phyloP scores from a whole-genome alignment of 2,888 invertebrate species.

The Morpho achilles region DNA sequence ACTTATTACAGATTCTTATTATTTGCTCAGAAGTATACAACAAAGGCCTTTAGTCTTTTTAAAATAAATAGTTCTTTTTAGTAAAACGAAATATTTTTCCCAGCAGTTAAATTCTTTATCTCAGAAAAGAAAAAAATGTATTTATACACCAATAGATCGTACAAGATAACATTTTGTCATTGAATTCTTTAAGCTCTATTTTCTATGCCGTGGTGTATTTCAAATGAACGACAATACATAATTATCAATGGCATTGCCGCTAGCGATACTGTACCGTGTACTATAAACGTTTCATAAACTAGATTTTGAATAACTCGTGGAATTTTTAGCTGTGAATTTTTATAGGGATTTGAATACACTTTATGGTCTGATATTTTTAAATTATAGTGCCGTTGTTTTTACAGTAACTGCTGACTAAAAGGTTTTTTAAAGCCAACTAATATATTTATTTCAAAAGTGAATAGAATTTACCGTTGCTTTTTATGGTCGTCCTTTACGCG shows the following conservation, averaged over 20 bases:
- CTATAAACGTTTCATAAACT: slow-evolving; percentile 8
- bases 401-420: not conserved
- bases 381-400: not conserved
- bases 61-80: slow-evolving; percentile 2
- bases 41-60: no score
- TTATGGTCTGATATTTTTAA: slow-evolving; percentile 13
- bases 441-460: no score
- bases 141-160: slow-evolving; percentile 12
- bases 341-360: slow-evolving; percentile 12
- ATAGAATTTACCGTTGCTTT: not conserved
- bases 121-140: slow-evolving; percentile 14
- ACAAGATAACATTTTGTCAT: slow-evolving; percentile 14
- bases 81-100: no score
- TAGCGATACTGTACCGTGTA: slow-evolving; percentile 21
- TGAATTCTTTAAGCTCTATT: slow-evolving; percentile 26
- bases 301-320: slow-evolving; percentile 10
- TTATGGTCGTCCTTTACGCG: no score
- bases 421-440: not conserved
- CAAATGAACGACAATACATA: slow-evolving; percentile 26
- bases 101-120: no score
- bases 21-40: no score
- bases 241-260: slow-evolving; percentile 26
- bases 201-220: slow-evolving; percentile 14
- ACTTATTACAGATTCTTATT: no score
- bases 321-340: slow-evolving; percentile 15